Conservation (phyloP, 2,113 vertebrate genomes). For the Callionymus lyra region DNA sequence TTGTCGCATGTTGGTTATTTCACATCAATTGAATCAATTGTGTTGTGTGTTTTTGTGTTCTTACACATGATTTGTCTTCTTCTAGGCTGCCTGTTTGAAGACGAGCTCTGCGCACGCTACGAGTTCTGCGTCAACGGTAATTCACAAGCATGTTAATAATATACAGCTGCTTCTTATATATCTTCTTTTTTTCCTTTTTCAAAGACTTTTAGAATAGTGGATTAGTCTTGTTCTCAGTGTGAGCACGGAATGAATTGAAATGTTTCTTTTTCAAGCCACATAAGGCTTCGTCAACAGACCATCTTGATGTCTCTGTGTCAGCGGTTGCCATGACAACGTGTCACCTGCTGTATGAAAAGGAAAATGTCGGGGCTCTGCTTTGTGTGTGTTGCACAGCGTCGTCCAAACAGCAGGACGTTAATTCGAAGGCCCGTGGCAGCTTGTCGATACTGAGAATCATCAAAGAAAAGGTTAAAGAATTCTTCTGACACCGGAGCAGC, state of each 20-base stretch:
- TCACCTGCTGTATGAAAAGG: constrained; percentile 17
- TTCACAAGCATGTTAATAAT: constrained; percentile 4
- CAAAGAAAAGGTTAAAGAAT: constrained; percentile 48
- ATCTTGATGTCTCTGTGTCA: constrained; percentile 16
- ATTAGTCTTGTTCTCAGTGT: too few relatives aligned
- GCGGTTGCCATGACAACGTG: constrained; percentile 23
- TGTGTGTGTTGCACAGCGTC: constrained; percentile 9
- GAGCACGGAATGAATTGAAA: too few relatives aligned
- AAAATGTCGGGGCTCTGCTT: constrained; percentile 20
- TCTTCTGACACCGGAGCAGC: constrained; percentile 8
- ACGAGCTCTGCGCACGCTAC: constrained; percentile 47
- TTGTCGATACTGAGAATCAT: constrained; percentile 27
- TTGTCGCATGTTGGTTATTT: too few relatives aligned
- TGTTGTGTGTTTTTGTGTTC: constrained; percentile 1
- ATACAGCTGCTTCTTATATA: too few relatives aligned
- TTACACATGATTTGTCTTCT: too few relatives aligned
- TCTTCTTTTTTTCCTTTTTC: background rate
- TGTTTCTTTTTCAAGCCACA: too few relatives aligned
- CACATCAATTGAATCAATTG: background rate
- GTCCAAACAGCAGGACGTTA: constrained; percentile 14
- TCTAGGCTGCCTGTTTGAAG: constrained; percentile 60
- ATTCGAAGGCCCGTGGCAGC: constrained; percentile 25
- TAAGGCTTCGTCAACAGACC: background rate
- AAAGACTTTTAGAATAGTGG: background rate
- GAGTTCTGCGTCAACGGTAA: constrained; percentile 61